Evolutionary conservation across 1,140 invertebrate genomes (phyloP), one percentile per base, ranked within the genome.

Genomic region (Microplitis mediator): DNA sequence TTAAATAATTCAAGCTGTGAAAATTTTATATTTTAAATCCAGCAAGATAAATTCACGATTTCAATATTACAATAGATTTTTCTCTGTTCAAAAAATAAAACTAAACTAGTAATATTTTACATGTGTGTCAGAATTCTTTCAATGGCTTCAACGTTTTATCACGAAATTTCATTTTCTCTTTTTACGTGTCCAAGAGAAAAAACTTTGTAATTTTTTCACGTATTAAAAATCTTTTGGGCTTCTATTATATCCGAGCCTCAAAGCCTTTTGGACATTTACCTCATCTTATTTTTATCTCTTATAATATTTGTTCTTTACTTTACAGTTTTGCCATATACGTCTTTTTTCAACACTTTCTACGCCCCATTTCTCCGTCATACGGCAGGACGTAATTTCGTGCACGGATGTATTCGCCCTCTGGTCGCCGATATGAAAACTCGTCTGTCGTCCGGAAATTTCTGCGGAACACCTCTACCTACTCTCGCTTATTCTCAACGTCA

Each of bases 131-230:
- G 8, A 45, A 45, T 45, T 23, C 5, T 6, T 45, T 9, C 39
- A 45, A 6, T 9, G 39, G 39, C 39, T 9, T 11, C 39, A 45
- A 45, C 9, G 11, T 45, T 45, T 45, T 45, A 45, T 45, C 39
- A 45, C 39, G 5, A 45, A 45, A 6, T 23, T 39, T 39, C 11
- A 45, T 45, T 45, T 45, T 45, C 76, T 16, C 8, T 16, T 78
- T 78, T 79, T 80, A 75, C 81, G 79, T 82, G 80, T 81, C 82
- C 82, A 56, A 56, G 23, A 56, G 23, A 56, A 60, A 82, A 82
- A 76, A 74, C 74, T 78, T 77, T 73, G 39, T 11, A 9, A 6
- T 45, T 6, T 45, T 6, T 9, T 45, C 8, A 9, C 39, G 39
- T 45, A 45, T 45, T 45, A 45, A 45, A 45, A 45, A 45, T 45